phyloP scores from a whole-genome alignment of 2,797 vertebrate genomes.

The Pseudochaenichthys georgianus region DNA sequence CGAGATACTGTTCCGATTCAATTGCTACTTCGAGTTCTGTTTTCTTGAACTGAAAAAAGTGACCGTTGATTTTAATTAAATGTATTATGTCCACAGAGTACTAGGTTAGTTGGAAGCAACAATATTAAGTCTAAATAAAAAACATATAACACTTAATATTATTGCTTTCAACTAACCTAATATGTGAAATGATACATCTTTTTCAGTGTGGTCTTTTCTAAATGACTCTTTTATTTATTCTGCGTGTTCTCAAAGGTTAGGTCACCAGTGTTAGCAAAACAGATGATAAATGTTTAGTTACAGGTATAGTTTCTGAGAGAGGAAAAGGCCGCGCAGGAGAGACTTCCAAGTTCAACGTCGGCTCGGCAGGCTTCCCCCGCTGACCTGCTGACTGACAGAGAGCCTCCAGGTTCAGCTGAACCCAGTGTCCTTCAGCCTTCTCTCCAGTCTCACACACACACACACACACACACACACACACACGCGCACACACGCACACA shows the following conservation, averaged over 20 bases:
- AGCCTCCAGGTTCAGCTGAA: conserved; percentile 64
- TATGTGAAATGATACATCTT: too few species aligned
- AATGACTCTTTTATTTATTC: not conserved
- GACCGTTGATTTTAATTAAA: too few species aligned
- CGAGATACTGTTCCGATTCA: too few species aligned
- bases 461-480: too few species aligned
- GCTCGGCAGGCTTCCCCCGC: conserved; percentile 44
- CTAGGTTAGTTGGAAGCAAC: too few species aligned
- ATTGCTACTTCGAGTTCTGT: too few species aligned
- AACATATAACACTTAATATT: too few species aligned
- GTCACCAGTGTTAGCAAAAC: not conserved
- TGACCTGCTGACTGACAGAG: conserved; percentile 30
- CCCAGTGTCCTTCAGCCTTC: conserved; percentile 54
- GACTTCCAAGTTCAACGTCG: conserved; percentile 59
- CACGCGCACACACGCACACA: too few species aligned
- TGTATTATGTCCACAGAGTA: too few species aligned
- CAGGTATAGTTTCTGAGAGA: not conserved
- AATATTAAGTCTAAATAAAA: too few species aligned
- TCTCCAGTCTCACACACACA: conserved; percentile 42
- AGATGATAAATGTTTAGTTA: not conserved
- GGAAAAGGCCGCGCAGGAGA: conserved; percentile 4
- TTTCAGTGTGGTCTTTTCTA: not conserved
- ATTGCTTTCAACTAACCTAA: too few species aligned
- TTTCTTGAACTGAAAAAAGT: too few species aligned
- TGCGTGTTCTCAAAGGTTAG: not conserved